Conservation (phyloP, 2,888 invertebrate species). For the Aphidoletes aphidimyza region DNA sequence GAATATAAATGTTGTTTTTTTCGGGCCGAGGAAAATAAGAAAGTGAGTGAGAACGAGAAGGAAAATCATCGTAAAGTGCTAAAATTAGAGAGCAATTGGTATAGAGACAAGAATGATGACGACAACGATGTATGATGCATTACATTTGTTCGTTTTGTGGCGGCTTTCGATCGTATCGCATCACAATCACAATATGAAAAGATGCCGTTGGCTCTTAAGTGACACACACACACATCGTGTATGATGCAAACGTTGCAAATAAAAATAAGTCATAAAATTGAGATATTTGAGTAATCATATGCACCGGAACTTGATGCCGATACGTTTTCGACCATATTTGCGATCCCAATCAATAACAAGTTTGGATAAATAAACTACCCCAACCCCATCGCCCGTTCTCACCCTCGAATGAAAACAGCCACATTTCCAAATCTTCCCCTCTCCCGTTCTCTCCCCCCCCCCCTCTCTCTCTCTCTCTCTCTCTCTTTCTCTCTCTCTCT, state of each 20-base stretch:
- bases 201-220: neutral
- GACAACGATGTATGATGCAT: too few relatives aligned
- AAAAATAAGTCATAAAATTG: slow-evolving; percentile 48
- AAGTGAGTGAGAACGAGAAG: neutral
- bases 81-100: slow-evolving; percentile 23
- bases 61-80: slow-evolving; percentile 15
- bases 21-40: neutral
- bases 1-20: neutral
- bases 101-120: too few relatives aligned
- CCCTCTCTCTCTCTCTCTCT: too few relatives aligned
- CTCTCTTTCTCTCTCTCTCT: too few relatives aligned
- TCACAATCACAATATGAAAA: too few relatives aligned
- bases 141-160: neutral
- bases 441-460: too few relatives aligned
- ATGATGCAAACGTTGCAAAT: slow-evolving; percentile 1
- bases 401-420: too few relatives aligned
- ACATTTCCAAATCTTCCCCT: neutral
- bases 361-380: neutral
- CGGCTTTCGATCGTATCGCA: too few relatives aligned
- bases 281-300: slow-evolving; percentile 17
- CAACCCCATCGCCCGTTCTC: too few relatives aligned
- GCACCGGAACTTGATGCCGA: slow-evolving; percentile 21
- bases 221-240: neutral
- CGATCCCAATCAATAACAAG: slow-evolving; percentile 13
- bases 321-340: neutral